phyloP scores from a whole-genome alignment of 2,888 invertebrate species.

The Netelia melanura region DNA sequence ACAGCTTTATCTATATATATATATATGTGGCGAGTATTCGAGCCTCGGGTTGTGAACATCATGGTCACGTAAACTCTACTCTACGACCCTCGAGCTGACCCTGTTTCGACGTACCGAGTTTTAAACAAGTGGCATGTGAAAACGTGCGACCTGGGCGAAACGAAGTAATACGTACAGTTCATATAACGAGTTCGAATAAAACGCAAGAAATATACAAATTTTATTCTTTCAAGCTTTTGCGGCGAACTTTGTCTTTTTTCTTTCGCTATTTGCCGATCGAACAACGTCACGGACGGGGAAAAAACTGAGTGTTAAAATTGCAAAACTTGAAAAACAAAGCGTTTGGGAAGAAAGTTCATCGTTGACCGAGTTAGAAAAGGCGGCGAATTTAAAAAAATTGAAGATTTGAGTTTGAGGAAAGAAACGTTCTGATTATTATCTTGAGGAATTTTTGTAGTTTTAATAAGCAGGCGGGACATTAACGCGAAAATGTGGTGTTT shows the following conservation, averaged over 20 bases:
- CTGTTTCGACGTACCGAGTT: conserved; percentile 53
- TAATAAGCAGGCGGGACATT: no score
- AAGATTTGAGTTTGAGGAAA: no score
- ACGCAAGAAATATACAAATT: background rate
- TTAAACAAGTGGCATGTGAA: conserved; percentile 45
- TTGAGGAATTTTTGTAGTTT: no score
- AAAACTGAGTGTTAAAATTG: background rate
- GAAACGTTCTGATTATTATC: no score
- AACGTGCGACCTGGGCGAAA: conserved; percentile 19
- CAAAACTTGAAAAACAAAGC: no score
- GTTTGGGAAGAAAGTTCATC: no score
- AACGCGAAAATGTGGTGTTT: no score
- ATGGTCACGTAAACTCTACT: conserved; percentile 54
- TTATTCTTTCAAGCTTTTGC: background rate
- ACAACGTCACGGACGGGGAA: background rate
- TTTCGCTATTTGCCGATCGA: background rate
- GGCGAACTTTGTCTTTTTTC: background rate
- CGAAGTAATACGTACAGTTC: background rate
- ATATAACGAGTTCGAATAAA: background rate
- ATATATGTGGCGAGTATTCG: conserved; percentile 6
- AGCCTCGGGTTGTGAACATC: conserved; percentile 38
- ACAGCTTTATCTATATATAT: background rate
- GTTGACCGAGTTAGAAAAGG: no score
- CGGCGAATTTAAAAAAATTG: no score
- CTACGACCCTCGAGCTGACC: conserved; percentile 57